Evolutionary conservation across 2,888 invertebrate species (phyloP), one percentile per base, ranked within the genome.

Genomic region (Mimumesa dahlbomi): DNA sequence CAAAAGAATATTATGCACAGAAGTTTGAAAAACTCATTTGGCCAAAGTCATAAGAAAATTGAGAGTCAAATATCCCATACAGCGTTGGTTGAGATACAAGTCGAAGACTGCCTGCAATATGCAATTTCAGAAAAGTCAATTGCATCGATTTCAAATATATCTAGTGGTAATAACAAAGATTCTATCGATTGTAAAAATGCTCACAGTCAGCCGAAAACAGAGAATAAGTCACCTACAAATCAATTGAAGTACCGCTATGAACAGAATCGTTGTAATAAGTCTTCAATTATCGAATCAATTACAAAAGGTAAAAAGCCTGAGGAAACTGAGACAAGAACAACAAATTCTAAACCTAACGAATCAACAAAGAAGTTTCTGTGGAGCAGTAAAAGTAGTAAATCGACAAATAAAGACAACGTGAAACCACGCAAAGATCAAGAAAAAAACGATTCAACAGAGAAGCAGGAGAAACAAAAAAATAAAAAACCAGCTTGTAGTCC

Each of bases 201-300:
- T 34, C 53, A 64, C 16, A 68, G 56, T 49, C 73, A 73, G 52
- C 43, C 45, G 14, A 68, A 61, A 43, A 18, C 49, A 45, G 79
- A 73, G 21, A 81, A 72, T 18, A 70, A 66, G 13, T 77, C 77
- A 67, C 72, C 77, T 21, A 52, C 76, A 36, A 76, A 76, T 16
- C 83, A 78, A 63, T 81, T 85, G 18, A 82, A 84, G 54, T 86
- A 83, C 34, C 84, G 84, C 66, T 84, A 74, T 58, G 79, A 81
- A 22, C 69, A 73, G 34, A 74, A 79, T 14, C 74, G 73, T 56
- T 77, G 71, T 49, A 77, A 73, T 61, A 84, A 82, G 64, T 56
- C 73, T 2, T 54, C 79, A n/a, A 53, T 72, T 29, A 62, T 74
- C 7, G 79, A 82, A 46, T 74, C 48, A 36, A 64, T 66, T 16